These are phyloP conservation scores for Semnornis frantzii DNA, from an alignment of 2,113 vertebrate genomes.

Conservation along the genomic window DNA sequence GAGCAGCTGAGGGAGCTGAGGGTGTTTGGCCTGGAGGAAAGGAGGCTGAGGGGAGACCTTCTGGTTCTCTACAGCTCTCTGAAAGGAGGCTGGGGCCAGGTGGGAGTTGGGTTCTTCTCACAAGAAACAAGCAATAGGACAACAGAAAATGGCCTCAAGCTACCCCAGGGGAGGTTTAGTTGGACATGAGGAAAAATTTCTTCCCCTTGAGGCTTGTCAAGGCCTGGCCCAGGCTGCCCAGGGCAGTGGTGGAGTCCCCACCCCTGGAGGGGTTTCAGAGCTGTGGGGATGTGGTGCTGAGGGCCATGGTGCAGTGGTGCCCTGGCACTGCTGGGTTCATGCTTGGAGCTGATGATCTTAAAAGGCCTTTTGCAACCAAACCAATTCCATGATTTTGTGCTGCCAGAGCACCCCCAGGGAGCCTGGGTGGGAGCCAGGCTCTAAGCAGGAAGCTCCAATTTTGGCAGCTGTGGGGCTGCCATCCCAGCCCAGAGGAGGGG, in stretches of 20 bases:
- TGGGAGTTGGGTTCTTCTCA: background rate
- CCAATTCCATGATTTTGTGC: background rate
- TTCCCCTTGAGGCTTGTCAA: background rate
- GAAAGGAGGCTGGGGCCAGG: background rate
- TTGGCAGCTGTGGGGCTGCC: background rate
- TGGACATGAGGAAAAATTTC: background rate
- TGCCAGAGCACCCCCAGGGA: background rate
- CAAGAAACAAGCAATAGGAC: background rate
- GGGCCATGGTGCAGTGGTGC: background rate
- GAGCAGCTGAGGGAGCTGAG: background rate
- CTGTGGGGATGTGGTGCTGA: background rate
- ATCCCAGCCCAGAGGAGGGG: background rate
- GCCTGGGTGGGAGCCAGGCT: background rate
- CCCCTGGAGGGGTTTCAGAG: background rate
- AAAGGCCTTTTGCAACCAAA: background rate
- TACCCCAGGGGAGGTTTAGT: background rate
- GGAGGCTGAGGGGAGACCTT: background rate
- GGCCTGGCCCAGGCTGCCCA: background rate
- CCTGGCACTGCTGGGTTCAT: background rate
- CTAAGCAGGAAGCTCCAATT: background rate
- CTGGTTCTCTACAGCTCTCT: background rate
- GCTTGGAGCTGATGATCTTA: background rate
- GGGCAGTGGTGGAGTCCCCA: background rate
- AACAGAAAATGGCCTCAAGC: background rate
- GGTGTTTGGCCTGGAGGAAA: background rate